phyloP scores from a whole-genome alignment of 2,113 vertebrate species.

The Caranx ignobilis region DNA sequence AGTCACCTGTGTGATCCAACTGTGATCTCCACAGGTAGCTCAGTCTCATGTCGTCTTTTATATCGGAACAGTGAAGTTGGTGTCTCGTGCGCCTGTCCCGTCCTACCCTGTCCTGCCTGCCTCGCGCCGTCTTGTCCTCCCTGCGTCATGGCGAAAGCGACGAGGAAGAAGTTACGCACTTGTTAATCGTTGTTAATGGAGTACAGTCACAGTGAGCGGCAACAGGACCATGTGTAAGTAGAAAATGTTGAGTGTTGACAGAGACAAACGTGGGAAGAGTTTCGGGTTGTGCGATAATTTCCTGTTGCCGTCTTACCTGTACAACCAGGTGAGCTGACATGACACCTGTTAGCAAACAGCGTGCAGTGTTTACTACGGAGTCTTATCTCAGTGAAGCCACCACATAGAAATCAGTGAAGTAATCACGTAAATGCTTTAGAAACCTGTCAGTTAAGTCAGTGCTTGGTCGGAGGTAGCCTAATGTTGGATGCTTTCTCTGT shows the following conservation, averaged over 20 bases:
- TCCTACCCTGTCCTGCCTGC: not conserved
- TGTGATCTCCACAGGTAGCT: conserved; percentile 8
- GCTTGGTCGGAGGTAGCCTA: not conserved
- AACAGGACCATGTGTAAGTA: conserved; percentile 43
- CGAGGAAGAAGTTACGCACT: conserved; percentile 49
- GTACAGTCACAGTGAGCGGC: not conserved
- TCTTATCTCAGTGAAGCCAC: not conserved
- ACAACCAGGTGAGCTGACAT: conserved; percentile 58
- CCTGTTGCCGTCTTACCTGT: conserved; percentile 61
- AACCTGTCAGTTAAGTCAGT: not conserved
- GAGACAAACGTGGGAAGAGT: too few species aligned
- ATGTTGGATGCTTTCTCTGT: not conserved
- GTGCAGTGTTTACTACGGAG: not conserved
- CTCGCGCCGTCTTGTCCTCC: not conserved
- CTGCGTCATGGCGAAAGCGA: conserved; percentile 60
- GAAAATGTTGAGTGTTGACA: not conserved
- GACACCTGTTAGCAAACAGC: conserved; percentile 53
- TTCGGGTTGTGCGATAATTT: not conserved
- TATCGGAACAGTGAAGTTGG: not conserved
- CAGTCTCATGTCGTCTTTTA: not conserved
- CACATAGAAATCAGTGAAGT: not conserved
- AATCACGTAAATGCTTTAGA: too few species aligned
- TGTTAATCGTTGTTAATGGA: conserved; percentile 38
- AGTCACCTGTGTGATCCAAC: not conserved
- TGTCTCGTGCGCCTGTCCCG: not conserved